phyloP scores from a whole-genome alignment of 2,113 vertebrate genomes.

The Pteruthius melanotis region DNA sequence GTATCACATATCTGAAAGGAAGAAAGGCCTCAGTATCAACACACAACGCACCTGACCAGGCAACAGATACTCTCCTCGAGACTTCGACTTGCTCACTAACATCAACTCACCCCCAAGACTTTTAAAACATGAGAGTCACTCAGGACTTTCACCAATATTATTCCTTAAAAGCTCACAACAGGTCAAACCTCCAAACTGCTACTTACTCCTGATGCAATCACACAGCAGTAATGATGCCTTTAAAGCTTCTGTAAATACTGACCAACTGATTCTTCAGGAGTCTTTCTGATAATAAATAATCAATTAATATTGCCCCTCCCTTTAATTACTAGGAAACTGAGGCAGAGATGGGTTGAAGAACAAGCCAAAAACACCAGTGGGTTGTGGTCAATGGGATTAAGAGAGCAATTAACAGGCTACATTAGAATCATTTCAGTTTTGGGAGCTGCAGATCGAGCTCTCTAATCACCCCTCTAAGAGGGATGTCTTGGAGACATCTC shows the following conservation, averaged over 20 bases:
- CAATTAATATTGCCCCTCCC: neutral
- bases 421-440: neutral
- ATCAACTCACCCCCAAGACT: neutral
- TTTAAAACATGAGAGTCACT: neutral
- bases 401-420: neutral
- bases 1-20: neutral
- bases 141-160: neutral
- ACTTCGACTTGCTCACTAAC: neutral
- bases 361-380: neutral
- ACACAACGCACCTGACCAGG: neutral
- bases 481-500: no score
- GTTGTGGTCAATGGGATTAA: neutral
- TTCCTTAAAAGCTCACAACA: neutral
- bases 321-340: conserved; percentile 12
- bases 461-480: neutral
- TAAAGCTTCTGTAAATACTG: neutral
- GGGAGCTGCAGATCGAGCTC: neutral
- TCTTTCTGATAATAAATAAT: neutral
- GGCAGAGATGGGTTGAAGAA: neutral
- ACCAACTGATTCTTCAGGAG: neutral
- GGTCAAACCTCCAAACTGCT: neutral
- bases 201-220: neutral
- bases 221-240: neutral
- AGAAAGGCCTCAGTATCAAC: neutral
- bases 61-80: neutral